Conservation (phyloP, 2,113 vertebrate genomes). For the Paramormyrops kingsleyae region DNA sequence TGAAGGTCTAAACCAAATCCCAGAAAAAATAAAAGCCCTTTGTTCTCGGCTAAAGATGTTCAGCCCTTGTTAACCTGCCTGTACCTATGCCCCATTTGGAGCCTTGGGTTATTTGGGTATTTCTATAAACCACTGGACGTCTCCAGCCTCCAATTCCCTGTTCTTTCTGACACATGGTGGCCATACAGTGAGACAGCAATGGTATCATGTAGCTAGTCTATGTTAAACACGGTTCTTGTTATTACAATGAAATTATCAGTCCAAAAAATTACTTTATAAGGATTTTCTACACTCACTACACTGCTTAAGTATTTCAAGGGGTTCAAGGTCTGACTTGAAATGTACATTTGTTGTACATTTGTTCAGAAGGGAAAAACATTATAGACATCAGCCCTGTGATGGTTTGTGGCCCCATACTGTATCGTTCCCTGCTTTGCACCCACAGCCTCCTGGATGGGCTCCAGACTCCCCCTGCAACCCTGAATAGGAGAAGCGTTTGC, state of each 20-base stretch:
- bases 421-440: neutral
- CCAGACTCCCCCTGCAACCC: neutral
- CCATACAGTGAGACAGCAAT: neutral
- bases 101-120: neutral
- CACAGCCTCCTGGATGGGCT: neutral
- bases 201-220: neutral
- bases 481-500: neutral
- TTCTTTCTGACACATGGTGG: neutral
- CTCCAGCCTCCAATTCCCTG: neutral
- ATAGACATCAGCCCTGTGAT: neutral
- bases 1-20: constrained; percentile 11
- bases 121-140: neutral
- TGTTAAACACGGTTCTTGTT: neutral
- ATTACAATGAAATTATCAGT: neutral
- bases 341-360: neutral
- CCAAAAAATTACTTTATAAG: neutral
- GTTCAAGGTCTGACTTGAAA: neutral
- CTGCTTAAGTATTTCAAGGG: neutral
- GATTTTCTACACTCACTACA: neutral
- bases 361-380: neutral
- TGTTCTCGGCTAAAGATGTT: constrained; percentile 2
- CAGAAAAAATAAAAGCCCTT: neutral
- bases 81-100: neutral
- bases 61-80: neutral
- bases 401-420: neutral